phyloP scores from a whole-genome alignment of 92 coral and sea anemone species.

The Zoanthus sociatus region DNA sequence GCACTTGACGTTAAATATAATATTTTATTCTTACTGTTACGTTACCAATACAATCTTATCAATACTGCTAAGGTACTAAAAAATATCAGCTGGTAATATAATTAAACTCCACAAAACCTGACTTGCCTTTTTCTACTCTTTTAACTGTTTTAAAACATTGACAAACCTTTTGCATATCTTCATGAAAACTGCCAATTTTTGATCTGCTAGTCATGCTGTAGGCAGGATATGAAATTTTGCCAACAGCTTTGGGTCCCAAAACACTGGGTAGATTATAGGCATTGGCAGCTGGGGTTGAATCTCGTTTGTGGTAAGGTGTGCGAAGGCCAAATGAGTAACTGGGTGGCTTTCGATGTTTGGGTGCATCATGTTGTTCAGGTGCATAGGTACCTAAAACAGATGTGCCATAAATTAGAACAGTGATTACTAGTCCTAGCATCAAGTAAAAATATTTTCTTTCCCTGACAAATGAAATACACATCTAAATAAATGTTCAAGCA shows the following conservation, averaged over 20 bases:
- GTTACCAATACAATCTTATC: too few species aligned
- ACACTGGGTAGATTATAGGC: conserved; percentile 76
- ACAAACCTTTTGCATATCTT: conserved; percentile 90
- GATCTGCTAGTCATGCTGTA: conserved; percentile 88
- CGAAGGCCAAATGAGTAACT: conserved; percentile 94
- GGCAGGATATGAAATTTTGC: conserved; percentile 86
- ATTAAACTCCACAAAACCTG: neutral
- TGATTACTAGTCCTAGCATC: too few species aligned
- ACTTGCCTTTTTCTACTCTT: neutral
- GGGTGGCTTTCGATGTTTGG: conserved; percentile 83
- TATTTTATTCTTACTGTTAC: too few species aligned
- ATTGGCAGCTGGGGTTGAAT: conserved; percentile 91
- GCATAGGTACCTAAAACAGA: conserved; percentile 78
- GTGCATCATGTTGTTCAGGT: conserved; percentile 80
- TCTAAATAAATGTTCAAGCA: too few species aligned
- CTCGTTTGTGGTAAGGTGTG: conserved; percentile 75
- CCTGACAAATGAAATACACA: too few species aligned
- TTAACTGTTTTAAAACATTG: neutral
- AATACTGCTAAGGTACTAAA: too few species aligned
- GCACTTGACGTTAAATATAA: too few species aligned
- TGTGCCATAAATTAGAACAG: neutral
- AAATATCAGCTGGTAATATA: too few species aligned
- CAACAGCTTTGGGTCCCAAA: conserved; percentile 91
- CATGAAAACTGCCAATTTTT: conserved; percentile 98
- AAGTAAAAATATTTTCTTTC: too few species aligned